A percentile compares a stretch with the other conserved stretches of the same genome.
Conservation (phyloP, 2,797 vertebrate species). For the Vespertilio murinus region DNA sequence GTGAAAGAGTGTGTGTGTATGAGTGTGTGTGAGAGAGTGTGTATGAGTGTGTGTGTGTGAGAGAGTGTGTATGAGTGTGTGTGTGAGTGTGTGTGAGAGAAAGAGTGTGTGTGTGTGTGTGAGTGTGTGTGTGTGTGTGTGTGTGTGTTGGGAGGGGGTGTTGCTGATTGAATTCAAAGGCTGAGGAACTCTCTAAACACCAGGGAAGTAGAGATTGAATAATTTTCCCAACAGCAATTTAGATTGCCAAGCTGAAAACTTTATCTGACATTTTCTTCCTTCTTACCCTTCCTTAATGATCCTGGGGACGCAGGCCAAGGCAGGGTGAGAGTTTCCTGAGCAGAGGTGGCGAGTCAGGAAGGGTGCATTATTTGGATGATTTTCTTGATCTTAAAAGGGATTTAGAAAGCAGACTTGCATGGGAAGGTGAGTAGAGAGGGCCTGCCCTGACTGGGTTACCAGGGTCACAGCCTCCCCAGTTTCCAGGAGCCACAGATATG, state of each 20-base stretch:
- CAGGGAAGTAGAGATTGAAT: background rate
- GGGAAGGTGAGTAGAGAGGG: background rate
- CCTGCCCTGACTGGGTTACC: background rate
- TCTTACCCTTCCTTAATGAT: background rate
- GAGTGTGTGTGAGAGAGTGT: background rate
- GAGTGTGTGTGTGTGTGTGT: background rate
- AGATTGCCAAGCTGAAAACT: background rate
- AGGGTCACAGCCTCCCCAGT: background rate
- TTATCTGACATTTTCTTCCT: background rate
- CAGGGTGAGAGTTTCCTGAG: background rate
- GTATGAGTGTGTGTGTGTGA: background rate
- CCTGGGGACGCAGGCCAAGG: background rate
- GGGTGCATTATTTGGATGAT: background rate
- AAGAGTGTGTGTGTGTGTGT: no score
- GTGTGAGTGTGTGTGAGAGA: no score
- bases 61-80: no score
- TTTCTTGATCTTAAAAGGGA: background rate
- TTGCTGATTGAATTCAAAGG: background rate
- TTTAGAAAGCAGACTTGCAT: constrained; percentile 3
- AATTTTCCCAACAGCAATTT: background rate
- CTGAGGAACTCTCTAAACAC: background rate
- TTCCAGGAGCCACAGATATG: constrained; percentile 27
- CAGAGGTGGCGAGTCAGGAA: background rate
- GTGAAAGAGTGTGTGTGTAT: no score
- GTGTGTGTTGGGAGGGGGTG: background rate